Base-by-base conservation (phyloP, 2,113 vertebrate genomes). In the Forbesichthys agassizii region DNA sequence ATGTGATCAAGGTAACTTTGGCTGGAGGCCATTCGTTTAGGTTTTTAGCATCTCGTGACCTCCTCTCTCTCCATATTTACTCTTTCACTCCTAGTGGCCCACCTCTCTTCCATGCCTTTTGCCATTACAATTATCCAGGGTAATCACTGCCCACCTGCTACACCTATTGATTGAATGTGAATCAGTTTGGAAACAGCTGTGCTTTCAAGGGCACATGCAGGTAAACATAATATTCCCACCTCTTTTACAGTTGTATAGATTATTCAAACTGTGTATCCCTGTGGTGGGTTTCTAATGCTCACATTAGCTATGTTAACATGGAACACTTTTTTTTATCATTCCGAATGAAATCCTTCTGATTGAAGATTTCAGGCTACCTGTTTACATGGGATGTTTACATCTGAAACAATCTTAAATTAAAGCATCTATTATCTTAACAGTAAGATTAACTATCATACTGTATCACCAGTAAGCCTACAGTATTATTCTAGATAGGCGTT, bases 1-100 rank as follows among this genome's bases (percentile, higher is more conserved):
- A 42, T 78, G 36, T 85, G 78, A 84, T 71, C 64, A 86, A 86
- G 82, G 88, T 89, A 87, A 88, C 86, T 88, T 88, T 90, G 87
- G 85, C 78, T 75, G 63, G 47, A 81, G 84, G 74, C 64, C 73
- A 70, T 85, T 82, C 75, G 82, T 42, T 69, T 27, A 27, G 3
- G 27, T 76, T 82, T 73, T 78, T 85, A 83, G 70, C 71, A 73
- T 68, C 68, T 82, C n/a, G 13, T 76, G 53, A 68, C 68, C 70
- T 64, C 48, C 68, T 51, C 68, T 42, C 42, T 56, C 56, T 65
- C 55, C 48, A 55, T 61, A 73, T 71, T 61, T 42, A 61, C 42
- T 69, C 36, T 56, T 58, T 16, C 33, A 48, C 66, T 64, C 71
- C 48, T 20, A 3, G 9, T 64, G 33, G 73, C 68, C 82, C 65